These are phyloP conservation scores for Spondyliosoma cantharus DNA, from an alignment of 2,797 vertebrate genomes.

Conservation along the genomic window DNA sequence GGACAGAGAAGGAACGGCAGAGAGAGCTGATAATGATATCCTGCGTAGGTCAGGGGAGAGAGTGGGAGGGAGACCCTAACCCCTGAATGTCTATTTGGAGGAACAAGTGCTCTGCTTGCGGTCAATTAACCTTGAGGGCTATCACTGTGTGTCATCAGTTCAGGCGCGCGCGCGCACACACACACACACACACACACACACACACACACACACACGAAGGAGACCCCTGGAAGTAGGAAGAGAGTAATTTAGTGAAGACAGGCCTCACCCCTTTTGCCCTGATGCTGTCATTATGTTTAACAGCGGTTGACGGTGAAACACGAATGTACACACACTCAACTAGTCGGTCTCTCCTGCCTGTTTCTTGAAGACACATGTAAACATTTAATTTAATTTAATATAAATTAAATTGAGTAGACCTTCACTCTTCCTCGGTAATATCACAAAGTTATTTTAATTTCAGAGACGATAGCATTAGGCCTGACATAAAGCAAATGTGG, in stretches of 20 bases:
- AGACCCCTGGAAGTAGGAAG: conserved; percentile 47
- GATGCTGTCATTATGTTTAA: conserved; percentile 63
- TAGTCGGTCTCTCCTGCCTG: neutral
- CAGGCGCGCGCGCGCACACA: conserved; percentile 24
- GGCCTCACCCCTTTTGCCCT: conserved; percentile 42
- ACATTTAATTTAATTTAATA: neutral
- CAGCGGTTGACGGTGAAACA: conserved; percentile 57
- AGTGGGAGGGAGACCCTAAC: conserved; percentile 62
- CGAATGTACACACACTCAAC: conserved; percentile 28
- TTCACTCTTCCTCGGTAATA: neutral
- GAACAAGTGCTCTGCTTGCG: conserved; percentile 78
- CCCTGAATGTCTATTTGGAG: conserved; percentile 76
- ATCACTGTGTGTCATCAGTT: conserved; percentile 65
- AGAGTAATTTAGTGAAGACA: conserved; percentile 72
- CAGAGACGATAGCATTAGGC: neutral
- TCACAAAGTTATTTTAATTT: neutral
- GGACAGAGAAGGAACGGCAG: conserved; percentile 22
- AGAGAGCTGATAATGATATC: conserved; percentile 71
- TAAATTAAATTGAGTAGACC: neutral
- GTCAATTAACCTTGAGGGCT: conserved; percentile 84
- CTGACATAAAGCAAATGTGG: too few species aligned
- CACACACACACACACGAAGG: conserved; percentile 10
- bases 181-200: conserved; percentile 26
- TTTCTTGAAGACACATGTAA: neutral
- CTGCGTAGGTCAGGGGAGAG: conserved; percentile 67